Conservation (phyloP, 2,113 vertebrate species). For the Rhinichthys klamathensis region DNA sequence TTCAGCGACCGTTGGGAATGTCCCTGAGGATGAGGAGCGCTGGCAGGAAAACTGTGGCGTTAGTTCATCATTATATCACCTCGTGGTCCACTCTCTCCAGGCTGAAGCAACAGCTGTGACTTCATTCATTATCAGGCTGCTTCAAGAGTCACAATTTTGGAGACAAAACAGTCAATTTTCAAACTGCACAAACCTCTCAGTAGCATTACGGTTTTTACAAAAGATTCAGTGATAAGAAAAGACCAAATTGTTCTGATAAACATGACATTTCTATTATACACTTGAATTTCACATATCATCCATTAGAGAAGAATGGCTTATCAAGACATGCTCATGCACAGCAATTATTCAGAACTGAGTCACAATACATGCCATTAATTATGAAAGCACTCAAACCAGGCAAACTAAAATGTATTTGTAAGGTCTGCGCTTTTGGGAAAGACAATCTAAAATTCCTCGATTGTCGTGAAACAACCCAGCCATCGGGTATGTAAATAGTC, state of each 20-base stretch:
- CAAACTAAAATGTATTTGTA: neutral
- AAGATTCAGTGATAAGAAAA: neutral
- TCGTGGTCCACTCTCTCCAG: neutral
- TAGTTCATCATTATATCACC: conserved; percentile 20
- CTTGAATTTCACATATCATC: neutral
- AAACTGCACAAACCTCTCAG: neutral
- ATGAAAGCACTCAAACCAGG: neutral
- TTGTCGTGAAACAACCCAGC: neutral
- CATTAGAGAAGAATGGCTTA: neutral
- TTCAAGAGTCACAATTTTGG: too few relatives aligned
- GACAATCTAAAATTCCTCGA: neutral
- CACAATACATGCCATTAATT: neutral
- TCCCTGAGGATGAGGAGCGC: neutral
- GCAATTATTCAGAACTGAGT: neutral
- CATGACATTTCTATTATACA: too few relatives aligned
- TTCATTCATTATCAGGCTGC: conserved; percentile 9
- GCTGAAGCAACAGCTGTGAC: neutral
- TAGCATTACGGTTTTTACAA: neutral
- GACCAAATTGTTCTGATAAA: neutral
- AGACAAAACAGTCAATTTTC: neutral
- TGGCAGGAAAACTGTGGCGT: neutral
- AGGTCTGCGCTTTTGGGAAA: neutral
- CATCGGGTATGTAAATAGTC: neutral
- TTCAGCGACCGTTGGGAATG: neutral
- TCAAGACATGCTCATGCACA: neutral